Evolutionary conservation across 2,888 invertebrate species (phyloP).

Genomic region (Crematogaster levior): DNA sequence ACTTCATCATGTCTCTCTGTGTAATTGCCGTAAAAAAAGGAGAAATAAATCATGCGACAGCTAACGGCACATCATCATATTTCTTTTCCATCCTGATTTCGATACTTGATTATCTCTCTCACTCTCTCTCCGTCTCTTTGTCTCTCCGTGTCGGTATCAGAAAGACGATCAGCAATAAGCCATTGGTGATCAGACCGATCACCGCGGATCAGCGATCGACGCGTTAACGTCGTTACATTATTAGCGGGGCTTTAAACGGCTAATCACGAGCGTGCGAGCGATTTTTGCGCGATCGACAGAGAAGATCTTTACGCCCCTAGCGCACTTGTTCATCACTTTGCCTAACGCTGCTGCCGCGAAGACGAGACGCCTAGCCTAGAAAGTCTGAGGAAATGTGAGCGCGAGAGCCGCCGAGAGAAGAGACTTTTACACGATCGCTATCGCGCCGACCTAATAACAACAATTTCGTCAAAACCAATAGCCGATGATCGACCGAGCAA

Average conservation of each 20-base stretch:
- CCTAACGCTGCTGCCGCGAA: constrained; percentile 13
- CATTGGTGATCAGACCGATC: constrained; percentile 8
- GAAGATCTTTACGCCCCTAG: constrained; percentile 15
- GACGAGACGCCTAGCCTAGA: constrained; percentile 68
- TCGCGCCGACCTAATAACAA: constrained; percentile 75
- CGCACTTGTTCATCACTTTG: constrained; percentile 3
- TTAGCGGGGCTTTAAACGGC: constrained; percentile 37
- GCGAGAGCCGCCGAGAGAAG: constrained; percentile 31
- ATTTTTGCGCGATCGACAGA: constrained; percentile 40
- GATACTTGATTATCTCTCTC: neutral
- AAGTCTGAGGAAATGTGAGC: constrained; percentile 71
- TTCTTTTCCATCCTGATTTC: neutral
- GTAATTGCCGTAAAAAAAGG: constrained; percentile 3
- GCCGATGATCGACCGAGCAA: constrained; percentile 68
- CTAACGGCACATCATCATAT: constrained; percentile 21
- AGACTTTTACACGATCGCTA: constrained; percentile 73
- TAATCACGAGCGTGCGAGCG: constrained; percentile 25
- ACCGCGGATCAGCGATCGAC: constrained; percentile 7
- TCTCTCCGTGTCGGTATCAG: neutral
- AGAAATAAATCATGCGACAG: constrained; percentile 19
- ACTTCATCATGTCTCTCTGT: constrained; percentile 1
- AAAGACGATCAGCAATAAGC: neutral
- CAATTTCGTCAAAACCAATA: constrained; percentile 78
- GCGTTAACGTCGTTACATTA: constrained; percentile 51
- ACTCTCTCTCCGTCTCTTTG: neutral